Conservation (phyloP, 2,888 invertebrate genomes). For the Cephalotes varians region DNA sequence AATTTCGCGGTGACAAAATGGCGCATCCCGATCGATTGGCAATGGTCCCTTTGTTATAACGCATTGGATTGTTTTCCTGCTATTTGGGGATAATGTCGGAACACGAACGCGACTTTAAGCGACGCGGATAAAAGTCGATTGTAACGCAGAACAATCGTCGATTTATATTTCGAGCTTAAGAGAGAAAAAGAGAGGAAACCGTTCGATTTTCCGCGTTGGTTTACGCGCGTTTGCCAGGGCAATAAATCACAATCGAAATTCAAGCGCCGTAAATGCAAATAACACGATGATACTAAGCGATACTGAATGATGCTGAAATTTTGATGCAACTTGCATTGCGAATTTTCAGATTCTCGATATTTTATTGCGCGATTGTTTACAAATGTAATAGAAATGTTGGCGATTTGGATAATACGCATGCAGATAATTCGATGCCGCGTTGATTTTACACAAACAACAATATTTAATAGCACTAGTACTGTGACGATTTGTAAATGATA, state of each 20-base stretch:
- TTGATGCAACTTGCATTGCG: constrained; percentile 14
- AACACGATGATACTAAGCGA: constrained; percentile 21
- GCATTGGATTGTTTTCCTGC: constrained; percentile 45
- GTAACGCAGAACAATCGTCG: constrained; percentile 25
- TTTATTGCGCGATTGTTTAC: constrained; percentile 26
- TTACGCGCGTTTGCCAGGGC: constrained; percentile 2
- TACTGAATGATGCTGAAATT: constrained; percentile 12
- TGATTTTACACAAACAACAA: constrained; percentile 31
- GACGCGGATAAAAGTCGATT: constrained; percentile 41
- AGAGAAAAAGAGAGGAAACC: background rate
- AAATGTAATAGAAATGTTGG: constrained; percentile 40
- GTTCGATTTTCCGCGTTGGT: constrained; percentile 12
- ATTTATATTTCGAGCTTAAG: constrained; percentile 14
- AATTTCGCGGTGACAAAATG: constrained; percentile 57
- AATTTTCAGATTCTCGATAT: constrained; percentile 26
- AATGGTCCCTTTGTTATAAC: constrained; percentile 31
- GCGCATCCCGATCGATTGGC: constrained; percentile 59
- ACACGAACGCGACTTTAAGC: constrained; percentile 35
- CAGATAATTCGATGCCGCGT: constrained; percentile 14
- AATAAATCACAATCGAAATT: constrained; percentile 41
- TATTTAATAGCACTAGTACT: constrained; percentile 9
- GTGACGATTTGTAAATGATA: constrained; percentile 19
- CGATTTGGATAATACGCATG: constrained; percentile 15
- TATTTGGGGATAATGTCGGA: constrained; percentile 41
- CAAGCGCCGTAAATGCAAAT: constrained; percentile 29